Evolutionary conservation across 2,113 vertebrate genomes (phyloP), one percentile per base, ranked within the genome.

Genomic region (Lepisosteus oculatus): DNA sequence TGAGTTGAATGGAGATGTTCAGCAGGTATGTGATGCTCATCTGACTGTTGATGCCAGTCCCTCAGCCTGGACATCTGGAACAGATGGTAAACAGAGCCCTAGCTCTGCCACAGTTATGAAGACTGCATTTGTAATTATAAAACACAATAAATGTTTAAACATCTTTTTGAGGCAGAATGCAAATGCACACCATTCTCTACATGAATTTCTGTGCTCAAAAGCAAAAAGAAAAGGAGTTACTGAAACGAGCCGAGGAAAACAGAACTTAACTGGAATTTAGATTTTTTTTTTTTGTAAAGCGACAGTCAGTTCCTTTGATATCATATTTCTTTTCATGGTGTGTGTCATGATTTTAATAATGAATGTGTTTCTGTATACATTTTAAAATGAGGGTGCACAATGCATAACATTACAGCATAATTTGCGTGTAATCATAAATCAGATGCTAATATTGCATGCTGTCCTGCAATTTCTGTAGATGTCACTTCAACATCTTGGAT

Each of bases 131-230:
- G 44, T 59, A 65, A 59, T 77, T 80, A 72, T 73, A 47, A 9
- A 2, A 69, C 71, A 61, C 42, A 76, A 78, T 81, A 73, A 82
- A 86, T 86, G 67, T 83, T 71, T 84, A 81, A 85, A 42, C 64
- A 79, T 76, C 73, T 54, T 65, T 78, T 73, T 80, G 72, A 84
- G 76, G 65, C 55, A 71, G 76, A 79, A 81, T 51, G 29, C 57
- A 43, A 69, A 80, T 44, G 64, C 12, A 15, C 8, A 70, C 51
- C 69, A 73, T 68, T 75, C 67, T 51, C 68, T 57, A 69, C 43
- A 62, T 11, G 55, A 43, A 68, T 17, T 41, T 42, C 56, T 14
- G 43, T 13, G 13, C 55, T 67, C 15, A 55, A 41, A 43, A 41
- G 17, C 14, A 44, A 17, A 61, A 13, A 6, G 3, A 14, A 43